These are phyloP conservation scores for Drosophila burlai DNA, from an alignment of 1,140 invertebrate genomes.

Conservation along the genomic window DNA sequence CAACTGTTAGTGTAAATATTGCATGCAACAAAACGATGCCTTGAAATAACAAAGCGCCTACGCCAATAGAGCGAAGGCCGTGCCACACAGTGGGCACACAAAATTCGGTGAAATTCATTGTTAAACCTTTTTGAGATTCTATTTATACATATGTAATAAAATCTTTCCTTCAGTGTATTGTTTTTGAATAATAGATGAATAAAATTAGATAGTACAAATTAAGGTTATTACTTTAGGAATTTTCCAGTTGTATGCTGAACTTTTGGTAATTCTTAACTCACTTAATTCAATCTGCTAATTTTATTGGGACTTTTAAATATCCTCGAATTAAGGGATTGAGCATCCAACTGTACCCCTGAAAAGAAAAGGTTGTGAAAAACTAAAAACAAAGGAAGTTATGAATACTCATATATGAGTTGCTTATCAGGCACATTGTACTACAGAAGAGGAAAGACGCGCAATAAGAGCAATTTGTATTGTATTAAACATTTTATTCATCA, in stretches of 20 bases:
- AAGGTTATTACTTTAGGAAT: not conserved
- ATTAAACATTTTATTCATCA: no score
- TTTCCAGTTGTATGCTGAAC: not conserved
- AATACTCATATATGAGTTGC: no score
- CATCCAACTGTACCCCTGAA: not conserved
- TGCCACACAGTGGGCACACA: not conserved
- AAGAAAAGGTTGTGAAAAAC: not conserved
- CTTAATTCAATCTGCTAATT: not conserved
- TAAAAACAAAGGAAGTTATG: not conserved
- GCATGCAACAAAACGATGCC: conserved; percentile 54
- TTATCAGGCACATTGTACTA: no score
- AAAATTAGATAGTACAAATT: not conserved
- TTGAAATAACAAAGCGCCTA: conserved; percentile 53
- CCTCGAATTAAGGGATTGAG: no score
- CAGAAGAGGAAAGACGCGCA: no score
- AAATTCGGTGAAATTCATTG: not conserved
- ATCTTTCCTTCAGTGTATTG: not conserved
- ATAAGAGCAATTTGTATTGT: no score
- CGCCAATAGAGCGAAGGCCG: conserved; percentile 16
- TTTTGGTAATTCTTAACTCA: not conserved
- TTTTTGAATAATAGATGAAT: not conserved
- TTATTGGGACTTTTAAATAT: not conserved
- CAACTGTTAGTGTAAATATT: conserved; percentile 66
- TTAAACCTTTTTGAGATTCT: not conserved
- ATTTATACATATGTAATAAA: not conserved